phyloP scores from a whole-genome alignment of 2,888 invertebrate species.

The Odontomyia ornata region DNA sequence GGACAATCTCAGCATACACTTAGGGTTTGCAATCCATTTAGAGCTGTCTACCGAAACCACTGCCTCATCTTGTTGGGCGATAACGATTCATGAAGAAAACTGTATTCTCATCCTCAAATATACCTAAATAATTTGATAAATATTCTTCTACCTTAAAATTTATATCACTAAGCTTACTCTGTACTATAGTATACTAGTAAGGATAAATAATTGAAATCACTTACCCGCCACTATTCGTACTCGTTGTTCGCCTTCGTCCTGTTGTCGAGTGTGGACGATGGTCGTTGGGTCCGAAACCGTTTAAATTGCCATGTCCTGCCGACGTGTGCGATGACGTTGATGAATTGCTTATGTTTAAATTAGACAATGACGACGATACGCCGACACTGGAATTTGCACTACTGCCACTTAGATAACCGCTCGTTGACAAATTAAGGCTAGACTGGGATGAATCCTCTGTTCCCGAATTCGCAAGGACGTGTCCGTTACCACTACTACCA shows the following conservation, averaged over 20 bases:
- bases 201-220: conserved; percentile 48
- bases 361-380: conserved; percentile 29
- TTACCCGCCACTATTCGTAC: conserved; percentile 64
- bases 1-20: too few species aligned
- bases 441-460: conserved; percentile 55
- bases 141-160: not conserved
- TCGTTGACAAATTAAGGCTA: conserved; percentile 56
- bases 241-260: conserved; percentile 62
- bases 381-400: conserved; percentile 52
- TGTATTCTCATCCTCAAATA: too few species aligned
- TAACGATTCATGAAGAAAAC: too few species aligned
- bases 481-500: conserved; percentile 50
- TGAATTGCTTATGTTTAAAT: conserved; percentile 41
- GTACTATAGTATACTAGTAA: conserved; percentile 11
- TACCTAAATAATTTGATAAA: too few species aligned
- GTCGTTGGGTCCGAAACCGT: not conserved
- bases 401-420: conserved; percentile 56
- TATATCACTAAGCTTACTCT: not conserved
- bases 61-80: too few species aligned
- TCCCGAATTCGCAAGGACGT: conserved; percentile 42
- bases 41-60: conserved; percentile 21
- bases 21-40: not conserved
- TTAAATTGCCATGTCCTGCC: conserved; percentile 12
- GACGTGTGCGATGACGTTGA: conserved; percentile 36
- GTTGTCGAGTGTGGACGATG: conserved; percentile 50